These are phyloP conservation scores for Synergus laeviventris DNA, from an alignment of 2,888 invertebrate species.

Conservation along the genomic window DNA sequence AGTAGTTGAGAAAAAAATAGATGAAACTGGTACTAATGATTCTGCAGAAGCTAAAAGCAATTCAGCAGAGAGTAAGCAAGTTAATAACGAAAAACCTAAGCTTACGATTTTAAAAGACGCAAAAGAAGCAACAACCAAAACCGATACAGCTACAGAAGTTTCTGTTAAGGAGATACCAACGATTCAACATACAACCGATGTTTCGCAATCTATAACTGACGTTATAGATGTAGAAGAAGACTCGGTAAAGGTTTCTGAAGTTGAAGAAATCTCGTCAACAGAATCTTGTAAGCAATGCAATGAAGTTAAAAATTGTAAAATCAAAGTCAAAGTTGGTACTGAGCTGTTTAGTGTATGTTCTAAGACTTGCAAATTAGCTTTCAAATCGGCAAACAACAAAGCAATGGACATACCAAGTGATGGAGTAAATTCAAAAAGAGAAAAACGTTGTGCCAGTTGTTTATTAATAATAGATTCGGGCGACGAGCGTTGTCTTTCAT, in stretches of 20 bases:
- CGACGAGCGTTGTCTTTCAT: constrained; percentile 84
- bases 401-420: constrained; percentile 72
- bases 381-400: constrained; percentile 68
- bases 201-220: constrained; percentile 59
- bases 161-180: constrained; percentile 36
- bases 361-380: constrained; percentile 67
- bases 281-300: constrained; percentile 71
- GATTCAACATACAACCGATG: constrained; percentile 41
- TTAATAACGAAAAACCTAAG: not conserved
- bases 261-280: constrained; percentile 64
- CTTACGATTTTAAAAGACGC: constrained; percentile 5
- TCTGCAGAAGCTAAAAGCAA: constrained; percentile 76
- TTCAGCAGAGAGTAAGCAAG: constrained; percentile 19
- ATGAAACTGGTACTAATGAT: constrained; percentile 48
- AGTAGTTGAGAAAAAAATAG: constrained; percentile 52
- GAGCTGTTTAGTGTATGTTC: constrained; percentile 72
- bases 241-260: constrained; percentile 64
- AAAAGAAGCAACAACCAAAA: constrained; percentile 36
- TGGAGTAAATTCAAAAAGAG: constrained; percentile 70
- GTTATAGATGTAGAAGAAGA: constrained; percentile 78
- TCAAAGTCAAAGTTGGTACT: constrained; percentile 77
- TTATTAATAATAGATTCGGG: constrained; percentile 75
- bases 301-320: constrained; percentile 65
- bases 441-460: constrained; percentile 73
- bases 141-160: constrained; percentile 38